A percentile compares a stretch with the other conserved stretches of the same genome.
Evolutionary conservation across 2,888 invertebrate genomes (phyloP).

Genomic region (Spodoptera littoralis): DNA sequence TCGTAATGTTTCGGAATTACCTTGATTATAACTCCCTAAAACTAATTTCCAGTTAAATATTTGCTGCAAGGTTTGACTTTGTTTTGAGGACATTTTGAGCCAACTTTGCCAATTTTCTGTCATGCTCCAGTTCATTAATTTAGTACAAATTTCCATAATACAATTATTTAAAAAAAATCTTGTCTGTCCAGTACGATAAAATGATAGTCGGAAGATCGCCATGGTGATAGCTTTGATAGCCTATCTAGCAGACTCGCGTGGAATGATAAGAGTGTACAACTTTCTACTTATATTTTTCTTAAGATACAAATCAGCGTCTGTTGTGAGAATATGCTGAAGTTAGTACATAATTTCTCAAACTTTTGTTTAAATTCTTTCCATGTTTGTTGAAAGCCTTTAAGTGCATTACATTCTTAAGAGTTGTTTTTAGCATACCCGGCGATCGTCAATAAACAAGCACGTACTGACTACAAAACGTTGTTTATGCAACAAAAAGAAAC

Average conservation of each 20-base stretch:
- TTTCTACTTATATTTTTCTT: conserved; percentile 34
- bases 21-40: no score
- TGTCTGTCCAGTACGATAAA: conserved; percentile 22
- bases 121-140: no score
- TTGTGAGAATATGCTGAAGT: conserved; percentile 4
- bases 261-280: conserved; percentile 31
- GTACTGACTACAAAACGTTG: conserved; percentile 1
- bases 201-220: conserved; percentile 24
- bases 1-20: no score
- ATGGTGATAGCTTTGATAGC: conserved; percentile 35
- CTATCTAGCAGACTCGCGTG: conserved; percentile 33
- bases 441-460: conserved; percentile 26
- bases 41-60: no score
- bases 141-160: no score
- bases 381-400: conserved; percentile 40
- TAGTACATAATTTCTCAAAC: conserved; percentile 9
- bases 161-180: background rate
- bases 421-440: conserved; percentile 12
- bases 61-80: no score
- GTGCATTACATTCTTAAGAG: conserved; percentile 25
- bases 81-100: no score
- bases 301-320: conserved; percentile 6
- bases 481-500: conserved; percentile 27
- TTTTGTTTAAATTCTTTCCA: conserved; percentile 31
- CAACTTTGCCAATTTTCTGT: no score